phyloP scores from a whole-genome alignment of 2,888 invertebrate species.

The Himalopsyche tibetana region DNA sequence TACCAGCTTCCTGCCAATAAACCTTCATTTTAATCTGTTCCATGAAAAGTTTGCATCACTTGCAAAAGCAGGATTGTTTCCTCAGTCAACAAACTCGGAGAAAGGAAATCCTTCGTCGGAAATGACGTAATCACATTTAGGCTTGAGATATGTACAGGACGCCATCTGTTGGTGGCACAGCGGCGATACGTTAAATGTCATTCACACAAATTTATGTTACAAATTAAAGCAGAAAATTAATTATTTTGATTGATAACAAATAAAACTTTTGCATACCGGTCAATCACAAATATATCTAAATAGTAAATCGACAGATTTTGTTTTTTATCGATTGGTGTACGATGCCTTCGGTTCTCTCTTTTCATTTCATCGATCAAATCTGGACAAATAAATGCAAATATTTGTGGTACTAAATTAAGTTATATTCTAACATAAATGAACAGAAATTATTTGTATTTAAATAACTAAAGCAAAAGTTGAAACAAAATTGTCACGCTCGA shows the following conservation, averaged over 20 bases:
- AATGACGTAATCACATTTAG: conserved; percentile 46
- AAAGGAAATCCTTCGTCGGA: conserved; percentile 44
- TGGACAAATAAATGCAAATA: too few species aligned
- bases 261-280: too few species aligned
- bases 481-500: too few species aligned
- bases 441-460: too few species aligned
- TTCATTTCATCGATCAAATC: too few species aligned
- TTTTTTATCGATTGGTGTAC: too few species aligned
- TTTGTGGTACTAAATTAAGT: too few species aligned
- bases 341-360: too few species aligned
- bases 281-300: too few species aligned
- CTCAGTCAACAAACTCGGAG: conserved; percentile 25
- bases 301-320: too few species aligned
- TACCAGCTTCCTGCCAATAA: background rate
- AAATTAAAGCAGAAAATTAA: background rate
- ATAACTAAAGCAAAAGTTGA: too few species aligned
- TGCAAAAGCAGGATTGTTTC: conserved; percentile 27
- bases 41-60: conserved; percentile 31
- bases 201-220: background rate
- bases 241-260: background rate
- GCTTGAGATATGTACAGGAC: background rate
- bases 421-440: too few species aligned
- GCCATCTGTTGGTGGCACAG: conserved; percentile 12
- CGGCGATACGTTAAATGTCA: background rate
- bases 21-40: conserved; percentile 6